A percentile compares a stretch with the other conserved stretches of the same genome.
Evolutionary conservation across 1,140 invertebrate species (phyloP).

Genomic region (Aleiodes sp.): DNA sequence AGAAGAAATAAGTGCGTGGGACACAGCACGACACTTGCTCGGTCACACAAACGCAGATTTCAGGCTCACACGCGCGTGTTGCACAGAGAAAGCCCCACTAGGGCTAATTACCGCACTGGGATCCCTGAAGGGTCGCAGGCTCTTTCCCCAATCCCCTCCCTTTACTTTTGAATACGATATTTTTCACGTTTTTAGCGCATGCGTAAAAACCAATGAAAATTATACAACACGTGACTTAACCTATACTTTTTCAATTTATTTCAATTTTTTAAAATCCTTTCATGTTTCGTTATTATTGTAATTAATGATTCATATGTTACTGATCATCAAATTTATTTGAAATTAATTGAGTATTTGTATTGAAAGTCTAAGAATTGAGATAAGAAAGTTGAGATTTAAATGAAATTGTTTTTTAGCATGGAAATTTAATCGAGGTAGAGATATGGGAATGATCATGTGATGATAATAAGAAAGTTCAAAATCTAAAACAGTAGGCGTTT

Average conservation of each 20-base stretch:
- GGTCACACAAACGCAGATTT: conserved; percentile 45
- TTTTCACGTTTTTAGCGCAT: conserved; percentile 10
- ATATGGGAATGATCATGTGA: too few relatives aligned
- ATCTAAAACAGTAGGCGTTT: conserved; percentile 24
- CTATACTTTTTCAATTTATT: too few relatives aligned
- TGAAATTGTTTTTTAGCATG: too few relatives aligned
- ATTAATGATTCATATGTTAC: too few relatives aligned
- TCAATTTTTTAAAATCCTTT: too few relatives aligned
- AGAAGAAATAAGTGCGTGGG: conserved; percentile 24
- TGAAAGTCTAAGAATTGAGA: too few relatives aligned
- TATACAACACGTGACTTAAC: neutral
- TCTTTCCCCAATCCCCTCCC: neutral
- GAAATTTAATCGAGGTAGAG: too few relatives aligned
- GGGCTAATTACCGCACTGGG: conserved; percentile 56
- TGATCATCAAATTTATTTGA: too few relatives aligned
- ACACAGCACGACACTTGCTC: conserved; percentile 47
- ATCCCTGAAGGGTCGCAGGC: conserved; percentile 35
- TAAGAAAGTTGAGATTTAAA: too few relatives aligned
- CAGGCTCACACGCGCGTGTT: conserved; percentile 56
- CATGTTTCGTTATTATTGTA: too few relatives aligned
- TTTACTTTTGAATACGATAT: conserved; percentile 6
- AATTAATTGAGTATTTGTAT: too few relatives aligned
- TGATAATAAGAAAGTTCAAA: conserved; percentile 20
- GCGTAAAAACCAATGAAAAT: neutral
- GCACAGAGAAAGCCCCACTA: conserved; percentile 48